Evolutionary conservation across 1,140 invertebrate genomes (phyloP).

Genomic region (Dendrolimus kikuchii): DNA sequence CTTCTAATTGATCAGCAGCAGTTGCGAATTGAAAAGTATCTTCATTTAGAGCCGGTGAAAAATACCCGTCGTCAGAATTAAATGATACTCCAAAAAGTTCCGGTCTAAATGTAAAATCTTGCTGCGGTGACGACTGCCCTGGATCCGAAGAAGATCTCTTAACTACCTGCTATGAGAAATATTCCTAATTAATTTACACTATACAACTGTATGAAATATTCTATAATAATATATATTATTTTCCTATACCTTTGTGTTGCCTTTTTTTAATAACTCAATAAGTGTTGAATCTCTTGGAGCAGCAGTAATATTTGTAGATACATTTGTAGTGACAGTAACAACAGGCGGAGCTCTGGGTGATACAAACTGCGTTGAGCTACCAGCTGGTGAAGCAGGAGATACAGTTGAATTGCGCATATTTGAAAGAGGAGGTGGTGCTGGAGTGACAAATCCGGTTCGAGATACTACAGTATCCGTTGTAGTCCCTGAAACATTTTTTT

Average conservation of each 20-base stretch:
- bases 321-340: conserved; percentile 35
- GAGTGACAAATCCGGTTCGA: conserved; percentile 57
- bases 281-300: conserved; percentile 72
- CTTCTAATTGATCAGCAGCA: conserved; percentile 77
- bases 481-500: conserved; percentile 32
- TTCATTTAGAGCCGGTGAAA: conserved; percentile 81
- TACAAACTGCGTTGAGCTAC: conserved; percentile 46
- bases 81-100: conserved; percentile 76
- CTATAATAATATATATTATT: not conserved
- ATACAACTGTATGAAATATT: conserved; percentile 2
- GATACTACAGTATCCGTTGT: conserved; percentile 53
- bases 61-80: conserved; percentile 80
- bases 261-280: conserved; percentile 76
- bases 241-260: conserved; percentile 75
- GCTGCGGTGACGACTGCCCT: conserved; percentile 73
- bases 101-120: conserved; percentile 74
- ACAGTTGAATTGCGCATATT: conserved; percentile 70
- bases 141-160: conserved; percentile 77
- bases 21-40: conserved; percentile 86
- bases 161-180: conserved; percentile 42
- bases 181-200: conserved; percentile 3
- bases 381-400: conserved; percentile 63
- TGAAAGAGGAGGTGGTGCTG: conserved; percentile 71
- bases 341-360: conserved; percentile 77
- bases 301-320: conserved; percentile 32